Conservation (phyloP, 2,888 invertebrate species). For the Pristionchus maxplancki region DNA sequence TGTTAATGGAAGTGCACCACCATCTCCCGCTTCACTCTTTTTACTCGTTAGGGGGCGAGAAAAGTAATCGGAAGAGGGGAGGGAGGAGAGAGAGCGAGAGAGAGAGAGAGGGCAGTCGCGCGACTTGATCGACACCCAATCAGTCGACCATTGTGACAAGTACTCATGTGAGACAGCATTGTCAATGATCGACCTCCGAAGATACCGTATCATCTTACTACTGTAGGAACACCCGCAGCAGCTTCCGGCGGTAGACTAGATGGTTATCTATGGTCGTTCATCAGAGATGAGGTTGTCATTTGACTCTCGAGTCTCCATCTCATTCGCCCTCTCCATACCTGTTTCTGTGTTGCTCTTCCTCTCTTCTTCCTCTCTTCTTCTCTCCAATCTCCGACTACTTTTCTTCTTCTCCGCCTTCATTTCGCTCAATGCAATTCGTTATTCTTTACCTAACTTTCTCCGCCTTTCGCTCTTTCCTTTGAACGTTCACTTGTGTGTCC, state of each 20-base stretch:
- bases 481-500: slow-evolving; percentile 36
- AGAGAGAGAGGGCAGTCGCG: neutral
- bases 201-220: neutral
- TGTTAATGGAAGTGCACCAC: slow-evolving; percentile 24
- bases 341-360: slow-evolving; percentile 42
- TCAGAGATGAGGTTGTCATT: neutral
- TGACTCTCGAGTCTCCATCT: neutral
- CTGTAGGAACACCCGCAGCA: neutral
- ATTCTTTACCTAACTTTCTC: slow-evolving; percentile 43
- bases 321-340: slow-evolving; percentile 19
- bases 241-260: neutral
- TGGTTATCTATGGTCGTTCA: neutral
- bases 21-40: neutral
- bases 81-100: neutral
- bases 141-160: slow-evolving; percentile 20
- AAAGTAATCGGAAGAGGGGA: slow-evolving; percentile 27
- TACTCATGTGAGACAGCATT: neutral
- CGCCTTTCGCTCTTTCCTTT: neutral
- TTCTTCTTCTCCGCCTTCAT: slow-evolving; percentile 33
- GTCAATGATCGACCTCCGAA: neutral
- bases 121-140: slow-evolving; percentile 5
- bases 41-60: slow-evolving; percentile 30
- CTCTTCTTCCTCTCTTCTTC: neutral
- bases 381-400: slow-evolving; percentile 7
- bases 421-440: slow-evolving; percentile 39